Evolutionary conservation across 2,113 vertebrate species (phyloP).

Genomic region (Taurulus bubalis): DNA sequence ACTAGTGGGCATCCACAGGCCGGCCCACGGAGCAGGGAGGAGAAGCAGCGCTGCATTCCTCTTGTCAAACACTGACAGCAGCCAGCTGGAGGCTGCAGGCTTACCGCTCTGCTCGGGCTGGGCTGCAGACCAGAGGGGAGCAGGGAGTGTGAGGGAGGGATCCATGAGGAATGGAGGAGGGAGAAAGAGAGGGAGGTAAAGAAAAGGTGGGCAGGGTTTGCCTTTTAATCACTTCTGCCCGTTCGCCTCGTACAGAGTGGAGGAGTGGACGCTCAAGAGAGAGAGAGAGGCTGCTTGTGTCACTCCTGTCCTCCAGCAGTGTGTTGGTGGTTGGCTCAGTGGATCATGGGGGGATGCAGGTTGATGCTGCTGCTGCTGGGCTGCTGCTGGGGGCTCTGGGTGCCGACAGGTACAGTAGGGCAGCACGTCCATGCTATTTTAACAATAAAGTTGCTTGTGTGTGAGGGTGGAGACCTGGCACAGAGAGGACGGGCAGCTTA

Average conservation of each 20-base stretch:
- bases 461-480: slow-evolving; percentile 28
- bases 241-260: slow-evolving; percentile 76
- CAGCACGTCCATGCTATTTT: slow-evolving; percentile 20
- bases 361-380: slow-evolving; percentile 56
- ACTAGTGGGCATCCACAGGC: slow-evolving; percentile 48
- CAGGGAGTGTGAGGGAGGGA: slow-evolving; percentile 50
- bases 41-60: slow-evolving; percentile 81
- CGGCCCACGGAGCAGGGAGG: slow-evolving; percentile 39
- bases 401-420: slow-evolving; percentile 71
- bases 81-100: slow-evolving; percentile 87
- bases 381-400: slow-evolving; percentile 56
- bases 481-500: slow-evolving; percentile 41
- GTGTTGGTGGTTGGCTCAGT: slow-evolving; percentile 27
- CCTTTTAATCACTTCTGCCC: slow-evolving; percentile 82
- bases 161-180: slow-evolving; percentile 54
- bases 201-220: slow-evolving; percentile 74
- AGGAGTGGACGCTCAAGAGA: slow-evolving; percentile 39
- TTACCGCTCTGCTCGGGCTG: slow-evolving; percentile 79
- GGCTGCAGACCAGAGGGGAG: slow-evolving; percentile 52
- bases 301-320: slow-evolving; percentile 38
- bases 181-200: slow-evolving; percentile 34
- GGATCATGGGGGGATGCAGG: slow-evolving; percentile 64
- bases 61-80: slow-evolving; percentile 85
- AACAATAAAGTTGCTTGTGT: slow-evolving; percentile 3
- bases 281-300: slow-evolving; percentile 27